Evolutionary conservation across 1,140 invertebrate genomes (phyloP).

Genomic region (Acromyrmex heyeri): DNA sequence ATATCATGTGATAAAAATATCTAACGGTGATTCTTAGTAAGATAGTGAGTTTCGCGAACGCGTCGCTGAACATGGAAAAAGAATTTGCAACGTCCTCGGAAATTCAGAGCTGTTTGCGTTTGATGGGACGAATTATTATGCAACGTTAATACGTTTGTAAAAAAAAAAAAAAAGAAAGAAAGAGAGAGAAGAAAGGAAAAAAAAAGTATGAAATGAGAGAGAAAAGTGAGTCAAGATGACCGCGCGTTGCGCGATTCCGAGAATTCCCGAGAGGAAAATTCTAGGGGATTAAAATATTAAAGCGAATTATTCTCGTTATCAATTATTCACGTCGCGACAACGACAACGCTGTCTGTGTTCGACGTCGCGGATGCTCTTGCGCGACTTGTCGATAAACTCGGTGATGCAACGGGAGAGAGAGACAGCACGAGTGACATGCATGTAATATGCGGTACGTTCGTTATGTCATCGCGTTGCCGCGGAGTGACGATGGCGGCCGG

Average conservation of each 20-base stretch:
- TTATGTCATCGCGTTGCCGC: slow-evolving; percentile 41
- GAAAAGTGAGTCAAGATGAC: neutral
- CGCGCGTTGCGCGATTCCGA: neutral
- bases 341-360: neutral
- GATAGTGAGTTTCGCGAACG: slow-evolving; percentile 1
- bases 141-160: neutral
- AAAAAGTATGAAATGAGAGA: neutral
- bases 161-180: neutral
- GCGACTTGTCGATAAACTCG: slow-evolving; percentile 51
- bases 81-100: slow-evolving; percentile 24
- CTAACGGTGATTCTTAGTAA: neutral
- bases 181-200: no score
- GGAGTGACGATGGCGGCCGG: neutral
- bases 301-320: slow-evolving; percentile 46
- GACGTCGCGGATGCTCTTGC: slow-evolving; percentile 26
- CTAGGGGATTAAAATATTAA: slow-evolving; percentile 27
- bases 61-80: neutral
- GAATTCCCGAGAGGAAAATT: neutral
- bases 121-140: slow-evolving; percentile 9
- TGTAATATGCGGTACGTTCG: slow-evolving; percentile 37
- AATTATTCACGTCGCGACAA: slow-evolving; percentile 34
- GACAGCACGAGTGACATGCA: slow-evolving; percentile 31
- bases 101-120: slow-evolving; percentile 12
- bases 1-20: slow-evolving; percentile 42
- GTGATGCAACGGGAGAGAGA: slow-evolving; percentile 48